phyloP scores from a whole-genome alignment of 2,113 vertebrate species.

The Nipponia nippon region DNA sequence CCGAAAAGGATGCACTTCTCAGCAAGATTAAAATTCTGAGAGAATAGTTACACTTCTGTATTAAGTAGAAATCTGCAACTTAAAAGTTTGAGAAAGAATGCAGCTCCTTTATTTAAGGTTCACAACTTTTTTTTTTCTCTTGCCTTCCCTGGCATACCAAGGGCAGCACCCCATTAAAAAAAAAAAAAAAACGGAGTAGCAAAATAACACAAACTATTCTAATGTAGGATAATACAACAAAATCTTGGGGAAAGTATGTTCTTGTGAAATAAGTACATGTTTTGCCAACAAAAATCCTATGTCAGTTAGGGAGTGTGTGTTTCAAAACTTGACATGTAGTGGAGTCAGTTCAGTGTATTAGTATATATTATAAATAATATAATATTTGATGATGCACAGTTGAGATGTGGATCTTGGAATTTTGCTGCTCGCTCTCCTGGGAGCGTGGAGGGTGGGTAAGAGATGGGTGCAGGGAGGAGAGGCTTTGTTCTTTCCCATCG shows the following conservation, averaged over 20 bases:
- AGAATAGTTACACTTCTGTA: neutral
- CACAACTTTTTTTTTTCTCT: neutral
- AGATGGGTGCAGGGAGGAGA: neutral
- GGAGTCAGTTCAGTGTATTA: neutral
- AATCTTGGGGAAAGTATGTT: neutral
- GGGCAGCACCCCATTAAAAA: neutral
- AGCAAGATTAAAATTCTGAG: neutral
- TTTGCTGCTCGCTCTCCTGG: neutral
- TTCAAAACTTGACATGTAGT: neutral
- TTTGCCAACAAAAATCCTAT: neutral
- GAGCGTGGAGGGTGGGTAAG: neutral
- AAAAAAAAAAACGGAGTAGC: neutral
- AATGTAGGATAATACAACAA: neutral
- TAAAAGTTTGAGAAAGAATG: neutral
- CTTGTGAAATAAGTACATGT: neutral
- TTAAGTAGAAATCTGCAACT: neutral
- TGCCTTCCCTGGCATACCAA: neutral
- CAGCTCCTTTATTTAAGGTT: neutral
- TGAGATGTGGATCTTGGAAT: neutral
- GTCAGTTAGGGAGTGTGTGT: neutral
- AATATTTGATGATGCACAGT: neutral
- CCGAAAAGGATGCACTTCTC: neutral
- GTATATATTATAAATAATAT: neutral
- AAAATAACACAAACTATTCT: neutral
- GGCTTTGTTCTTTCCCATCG: rapidly evolving